Base-by-base conservation (phyloP, 2,113 vertebrate species). In the Dolichallabes microphthalmus region DNA sequence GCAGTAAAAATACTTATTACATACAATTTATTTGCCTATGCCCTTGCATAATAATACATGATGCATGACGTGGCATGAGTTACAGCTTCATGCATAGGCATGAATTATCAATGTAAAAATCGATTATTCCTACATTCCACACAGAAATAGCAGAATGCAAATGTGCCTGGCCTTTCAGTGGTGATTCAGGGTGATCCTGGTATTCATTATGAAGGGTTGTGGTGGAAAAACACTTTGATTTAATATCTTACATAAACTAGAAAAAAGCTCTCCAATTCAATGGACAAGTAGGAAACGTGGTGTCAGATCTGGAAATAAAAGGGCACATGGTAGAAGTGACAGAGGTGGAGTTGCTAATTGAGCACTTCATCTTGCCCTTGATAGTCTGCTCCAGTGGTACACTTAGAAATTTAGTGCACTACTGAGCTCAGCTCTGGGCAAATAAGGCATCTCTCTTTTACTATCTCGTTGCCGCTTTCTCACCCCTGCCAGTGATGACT, bases 1-100 rank as follows among this genome's bases (percentile, higher is more conserved):
- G 73, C 32, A 80, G 53, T 32, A 58, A 53, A 69, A 66, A 64
- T 53, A 75, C 69, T 14, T 30, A 53, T 45, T 66, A 61, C 9
- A 39, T 50, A 74, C 80, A 53, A 84, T 86, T 32, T 85, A 88
- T 86, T 86, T 86, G 82, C 81, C 82, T 85, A 82, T 55, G 53
- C 78, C 66, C 39, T 68, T 71, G 71, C 30, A 52, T 89, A 79
- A 80, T 87, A 80, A 84, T 74, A 85, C 55, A 79, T 50, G 25
- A 35, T 75, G 50, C 85, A 66, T 12, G 5, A 63, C 58, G 27
- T 82, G 39, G 39, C 53, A 83, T 82, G 78, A 68, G 63, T 85
- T 57, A 85, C 82, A 82, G 75, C 58, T 74, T 73, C 74, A 75
- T 83, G 35, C 83, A 82, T 39, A 73, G 57, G 73, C 27, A 50